Evolutionary conservation across 2,113 vertebrate genomes (phyloP), one percentile per base, ranked within the genome.

Genomic region (Sarotherodon lohbergeri): DNA sequence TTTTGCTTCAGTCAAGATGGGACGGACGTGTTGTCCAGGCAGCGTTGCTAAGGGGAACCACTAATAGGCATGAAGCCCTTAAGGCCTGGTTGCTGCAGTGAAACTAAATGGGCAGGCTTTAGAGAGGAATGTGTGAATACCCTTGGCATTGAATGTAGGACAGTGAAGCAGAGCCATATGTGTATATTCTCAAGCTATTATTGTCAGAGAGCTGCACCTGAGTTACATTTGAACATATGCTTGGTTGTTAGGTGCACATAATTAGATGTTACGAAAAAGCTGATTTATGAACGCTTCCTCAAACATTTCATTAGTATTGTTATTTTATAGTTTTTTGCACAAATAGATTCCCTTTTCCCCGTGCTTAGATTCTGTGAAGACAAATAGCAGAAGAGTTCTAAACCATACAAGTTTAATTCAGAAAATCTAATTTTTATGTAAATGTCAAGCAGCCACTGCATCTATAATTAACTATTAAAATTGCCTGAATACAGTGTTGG

Each of bases 91-190:
- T 88, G 50, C 83, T 66, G 84, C 89, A 82, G 78, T 78, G 82
- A 90, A 85, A 52, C 89, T 85, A 81, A 92, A 82, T 39, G 80
- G 71, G 14, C 82, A 61, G 79, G 83, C 81, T 92, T 78, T 86
- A 89, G 83, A 61, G 82, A 89, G 85, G 83, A 89, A 52, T 86
- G 81, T 80, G 73, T 57, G 57, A 90, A 89, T 83, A 84, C 88
- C 91, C 89, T 55, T 85, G 93, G 89, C 68, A 48, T 56, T 52
- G 41, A 88, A 93, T 93, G 80, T 92, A 87, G 88, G 90, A 81
- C 88, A 83, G 39, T 7, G 5, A 52, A 17, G 16, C 56, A 73
- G 61, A 84, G 81, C 81, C 89, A 54, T 86, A 73, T 87, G 84
- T 68, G 81, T 27, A 55, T 86, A 63, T 88, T 93, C 89, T 89